Evolutionary conservation across 2,113 vertebrate species (phyloP).

Genomic region (Calidris pugnax): DNA sequence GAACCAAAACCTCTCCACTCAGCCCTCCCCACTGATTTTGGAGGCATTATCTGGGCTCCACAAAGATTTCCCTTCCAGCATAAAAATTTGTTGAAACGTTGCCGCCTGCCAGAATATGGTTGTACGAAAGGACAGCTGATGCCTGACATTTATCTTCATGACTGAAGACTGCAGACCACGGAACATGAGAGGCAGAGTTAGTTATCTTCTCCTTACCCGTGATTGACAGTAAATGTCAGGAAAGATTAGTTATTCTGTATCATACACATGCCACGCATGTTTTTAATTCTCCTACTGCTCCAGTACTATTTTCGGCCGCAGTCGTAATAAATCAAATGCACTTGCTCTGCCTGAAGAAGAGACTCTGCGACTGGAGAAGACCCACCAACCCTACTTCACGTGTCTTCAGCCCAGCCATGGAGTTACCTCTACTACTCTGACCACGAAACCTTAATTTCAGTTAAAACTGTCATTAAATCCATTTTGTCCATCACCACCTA

Average conservation of each 20-base stretch:
- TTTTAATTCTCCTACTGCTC: conserved; percentile 66
- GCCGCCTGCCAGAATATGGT: not conserved
- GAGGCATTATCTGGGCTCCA: not conserved
- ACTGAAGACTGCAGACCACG: conserved; percentile 62
- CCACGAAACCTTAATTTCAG: not conserved
- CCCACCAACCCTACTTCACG: not conserved
- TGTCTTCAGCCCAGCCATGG: not conserved
- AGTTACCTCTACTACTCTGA: not conserved
- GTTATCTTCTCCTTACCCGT: conserved; percentile 70
- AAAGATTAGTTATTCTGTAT: conserved; percentile 74
- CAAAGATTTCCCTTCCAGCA: not conserved
- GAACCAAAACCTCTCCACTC: not conserved
- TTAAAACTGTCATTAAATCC: not conserved
- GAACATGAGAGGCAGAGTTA: conserved; percentile 60
- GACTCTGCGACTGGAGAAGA: not conserved
- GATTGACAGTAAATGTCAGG: conserved; percentile 76
- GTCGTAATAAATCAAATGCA: conserved; percentile 69
- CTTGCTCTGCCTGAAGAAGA: conserved; percentile 26
- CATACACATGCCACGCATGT: conserved; percentile 58
- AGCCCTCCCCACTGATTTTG: not conserved
- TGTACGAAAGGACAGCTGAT: conserved; percentile 35
- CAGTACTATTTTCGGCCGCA: conserved; percentile 38
- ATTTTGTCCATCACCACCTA: not conserved
- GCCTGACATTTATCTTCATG: conserved; percentile 74
- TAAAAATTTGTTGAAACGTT: not conserved